Base-by-base conservation (phyloP, 2,113 vertebrate genomes). In the Panthera leo region DNA sequence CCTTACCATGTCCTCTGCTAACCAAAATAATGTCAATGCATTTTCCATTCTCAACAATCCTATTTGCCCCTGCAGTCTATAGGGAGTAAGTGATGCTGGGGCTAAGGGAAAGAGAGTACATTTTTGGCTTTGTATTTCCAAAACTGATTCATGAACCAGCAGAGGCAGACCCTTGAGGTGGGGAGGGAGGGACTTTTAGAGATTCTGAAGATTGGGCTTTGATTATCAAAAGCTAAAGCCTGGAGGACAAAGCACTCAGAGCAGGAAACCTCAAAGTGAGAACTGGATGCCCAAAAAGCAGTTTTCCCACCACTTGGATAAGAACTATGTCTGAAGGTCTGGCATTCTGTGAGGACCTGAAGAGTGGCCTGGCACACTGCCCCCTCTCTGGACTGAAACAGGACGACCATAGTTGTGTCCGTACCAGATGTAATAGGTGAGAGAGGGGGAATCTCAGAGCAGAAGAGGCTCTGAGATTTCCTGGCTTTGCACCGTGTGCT, bases 191-290 rank as follows among this genome's bases (percentile, higher is more conserved):
- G 6, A 1, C n/a, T 61, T 71, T 63, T 34, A 73, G 53, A 84
- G 27, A 89, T 70, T 70, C 15, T 89, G 27, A 96, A 88, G 45
- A 83, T 65, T 58, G 92, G 76, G 11, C 39, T 95, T 68, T 92
- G n/a, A 65, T 68, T 85, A 75, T 79, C 25, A 88, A 93, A 96
- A 93, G 15, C 36, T 25, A 93, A 80, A 91, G 58, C 65, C 63
- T 85, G 19, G 25, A 89, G 31, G 45, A 93, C 90, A 96, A 90
- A 85, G 68, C 11, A 51, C 36, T 67, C 36, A 65, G 65, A 93
- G 10, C 4, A 15, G 58, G 76, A 92, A 92, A 86, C 2, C 55
- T 86, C 71, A 21, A 42, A 92, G 71, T 78, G 29, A 36, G n/a
- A 94, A 65, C 10, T 3, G 13, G 25, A 42, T 42, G 6, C 45